A percentile compares a stretch with the other conserved stretches of the same genome.
Evolutionary conservation across 2,797 vertebrate species (phyloP).

Genomic region (Rhinogobio ventralis): DNA sequence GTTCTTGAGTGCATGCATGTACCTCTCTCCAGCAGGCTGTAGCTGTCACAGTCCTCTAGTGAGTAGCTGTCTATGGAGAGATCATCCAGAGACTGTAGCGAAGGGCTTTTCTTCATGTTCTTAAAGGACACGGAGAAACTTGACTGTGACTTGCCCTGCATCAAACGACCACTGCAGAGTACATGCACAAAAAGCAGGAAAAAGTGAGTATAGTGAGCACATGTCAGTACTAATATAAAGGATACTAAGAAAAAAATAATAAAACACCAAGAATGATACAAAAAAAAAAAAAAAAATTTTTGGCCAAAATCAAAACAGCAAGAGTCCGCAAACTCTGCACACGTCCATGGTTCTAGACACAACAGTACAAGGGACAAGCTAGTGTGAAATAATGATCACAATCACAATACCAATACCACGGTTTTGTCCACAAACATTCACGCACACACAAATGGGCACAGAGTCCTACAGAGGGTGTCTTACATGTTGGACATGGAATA

Average conservation of each 20-base stretch:
- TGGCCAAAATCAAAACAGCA: background rate
- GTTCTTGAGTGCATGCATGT: constrained; percentile 11
- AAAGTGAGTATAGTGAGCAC: background rate
- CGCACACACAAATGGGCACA: constrained; percentile 65
- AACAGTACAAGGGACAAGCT: constrained; percentile 23
- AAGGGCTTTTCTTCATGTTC: constrained; percentile 94
- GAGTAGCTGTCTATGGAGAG: constrained; percentile 94
- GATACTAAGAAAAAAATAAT: background rate
- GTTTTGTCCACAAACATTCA: constrained; percentile 43
- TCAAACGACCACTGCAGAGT: constrained; percentile 85
- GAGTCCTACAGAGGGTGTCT: constrained; percentile 71
- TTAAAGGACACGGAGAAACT: constrained; percentile 90
- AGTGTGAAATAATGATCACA: constrained; percentile 50
- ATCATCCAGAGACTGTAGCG: constrained; percentile 92
- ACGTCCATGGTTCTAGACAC: constrained; percentile 68
- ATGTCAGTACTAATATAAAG: background rate
- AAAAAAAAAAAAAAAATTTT: background rate
- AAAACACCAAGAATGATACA: background rate
- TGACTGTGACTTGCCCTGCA: constrained; percentile 88
- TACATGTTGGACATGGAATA: constrained; percentile 87
- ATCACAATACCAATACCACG: constrained; percentile 29
- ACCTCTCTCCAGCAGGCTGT: constrained; percentile 91
- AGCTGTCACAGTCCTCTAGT: constrained; percentile 90
- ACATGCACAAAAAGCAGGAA: background rate
- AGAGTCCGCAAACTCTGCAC: constrained; percentile 6